Evolutionary conservation across 2,113 vertebrate genomes (phyloP).

Genomic region (Brachyhypopomus occidentalis): DNA sequence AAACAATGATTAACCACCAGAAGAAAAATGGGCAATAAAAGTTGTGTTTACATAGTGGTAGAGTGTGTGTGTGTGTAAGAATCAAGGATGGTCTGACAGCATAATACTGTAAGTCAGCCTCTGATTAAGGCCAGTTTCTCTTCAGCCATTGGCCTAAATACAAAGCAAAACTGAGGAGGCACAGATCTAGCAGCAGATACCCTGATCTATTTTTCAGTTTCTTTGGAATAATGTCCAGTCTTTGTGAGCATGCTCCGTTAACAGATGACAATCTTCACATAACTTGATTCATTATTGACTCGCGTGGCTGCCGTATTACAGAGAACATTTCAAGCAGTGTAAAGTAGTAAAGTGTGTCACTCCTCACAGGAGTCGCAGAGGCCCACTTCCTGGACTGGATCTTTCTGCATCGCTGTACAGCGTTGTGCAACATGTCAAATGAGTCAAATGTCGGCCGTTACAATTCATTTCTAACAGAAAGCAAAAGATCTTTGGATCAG

Average conservation of each 20-base stretch:
- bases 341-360: too few relatives aligned
- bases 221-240: neutral
- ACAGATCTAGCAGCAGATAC: neutral
- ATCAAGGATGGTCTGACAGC: neutral
- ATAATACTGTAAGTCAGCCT: neutral
- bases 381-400: neutral
- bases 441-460: neutral
- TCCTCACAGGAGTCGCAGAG: neutral
- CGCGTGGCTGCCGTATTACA: too few relatives aligned
- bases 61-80: neutral
- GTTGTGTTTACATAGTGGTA: neutral
- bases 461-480: neutral
- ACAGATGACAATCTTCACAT: too few relatives aligned
- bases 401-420: neutral
- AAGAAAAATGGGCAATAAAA: neutral
- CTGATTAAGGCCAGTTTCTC: conserved; percentile 6
- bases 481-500: neutral
- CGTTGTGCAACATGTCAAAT: conserved; percentile 37
- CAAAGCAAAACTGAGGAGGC: neutral
- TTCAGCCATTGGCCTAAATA: conserved; percentile 29
- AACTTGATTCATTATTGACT: too few relatives aligned
- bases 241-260: neutral
- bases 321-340: too few relatives aligned
- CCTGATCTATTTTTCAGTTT: too few relatives aligned
- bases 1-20: conserved; percentile 44